Percentiles rank a stretch among this genome's conserved stretches.
Conservation (phyloP, 2,888 invertebrate species). For the Macrosiphum euphorbiae region DNA sequence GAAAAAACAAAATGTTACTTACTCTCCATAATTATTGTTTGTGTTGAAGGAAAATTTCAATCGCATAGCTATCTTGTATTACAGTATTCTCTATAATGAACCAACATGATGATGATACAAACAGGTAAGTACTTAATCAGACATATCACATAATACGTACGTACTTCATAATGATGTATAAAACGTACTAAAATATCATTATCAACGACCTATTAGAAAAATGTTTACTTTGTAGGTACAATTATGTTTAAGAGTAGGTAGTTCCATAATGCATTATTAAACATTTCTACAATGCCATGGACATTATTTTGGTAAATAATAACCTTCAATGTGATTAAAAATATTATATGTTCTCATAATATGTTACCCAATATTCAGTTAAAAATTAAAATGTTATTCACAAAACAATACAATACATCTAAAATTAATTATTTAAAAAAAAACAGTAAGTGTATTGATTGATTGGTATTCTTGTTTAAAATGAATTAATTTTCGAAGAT, state of each 20-base stretch:
- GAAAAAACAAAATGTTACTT: neutral
- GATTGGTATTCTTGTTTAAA: neutral
- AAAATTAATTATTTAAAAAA: neutral
- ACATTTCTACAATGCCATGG: neutral
- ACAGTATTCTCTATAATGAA: neutral
- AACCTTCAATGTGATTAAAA: neutral
- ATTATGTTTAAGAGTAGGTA: neutral
- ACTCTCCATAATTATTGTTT: slow-evolving; percentile 37
- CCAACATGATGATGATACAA: neutral
- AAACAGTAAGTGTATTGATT: neutral
- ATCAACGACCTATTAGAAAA: slow-evolving; percentile 18
- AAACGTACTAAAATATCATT: neutral
- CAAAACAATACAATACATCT: neutral
- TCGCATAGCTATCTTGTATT: neutral
- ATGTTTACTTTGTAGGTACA: slow-evolving; percentile 18
- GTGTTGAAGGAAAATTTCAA: neutral
- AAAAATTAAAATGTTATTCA: neutral
- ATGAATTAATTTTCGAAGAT: neutral
- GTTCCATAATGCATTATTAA: neutral
- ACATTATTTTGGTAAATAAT: neutral
- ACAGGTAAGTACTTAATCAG: neutral
- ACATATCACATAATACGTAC: neutral
- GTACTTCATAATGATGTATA: slow-evolving; percentile 11
- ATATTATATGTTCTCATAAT: neutral
- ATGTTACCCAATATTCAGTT: neutral